Evolutionary conservation across 2,113 vertebrate genomes (phyloP).

Genomic region (Centropus bengalensis): DNA sequence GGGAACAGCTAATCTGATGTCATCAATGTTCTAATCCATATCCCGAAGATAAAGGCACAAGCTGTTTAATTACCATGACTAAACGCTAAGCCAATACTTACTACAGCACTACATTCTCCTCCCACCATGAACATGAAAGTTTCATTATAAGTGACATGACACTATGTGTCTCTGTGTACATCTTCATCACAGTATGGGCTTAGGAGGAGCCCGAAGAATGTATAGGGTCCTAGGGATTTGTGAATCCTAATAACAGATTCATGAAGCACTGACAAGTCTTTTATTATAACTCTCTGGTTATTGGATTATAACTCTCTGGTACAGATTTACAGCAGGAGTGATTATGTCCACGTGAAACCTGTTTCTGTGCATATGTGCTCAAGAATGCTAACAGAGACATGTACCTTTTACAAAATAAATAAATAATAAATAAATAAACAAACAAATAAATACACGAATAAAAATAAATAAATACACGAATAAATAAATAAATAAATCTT

Average conservation of each 20-base stretch:
- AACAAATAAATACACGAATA: too few relatives aligned
- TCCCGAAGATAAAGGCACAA: neutral
- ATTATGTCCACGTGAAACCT: neutral
- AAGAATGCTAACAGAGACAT: neutral
- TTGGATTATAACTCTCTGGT: neutral
- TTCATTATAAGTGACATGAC: neutral
- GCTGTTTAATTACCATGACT: neutral
- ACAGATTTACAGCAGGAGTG: neutral
- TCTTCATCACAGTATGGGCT: neutral
- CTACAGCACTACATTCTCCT: neutral
- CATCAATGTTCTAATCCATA: neutral
- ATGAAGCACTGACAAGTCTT: rapidly evolving
- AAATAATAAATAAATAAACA: too few relatives aligned
- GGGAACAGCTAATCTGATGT: neutral
- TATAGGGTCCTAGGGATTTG: neutral
- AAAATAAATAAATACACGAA: too few relatives aligned
- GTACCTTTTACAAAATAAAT: neutral
- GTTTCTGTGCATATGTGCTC: neutral
- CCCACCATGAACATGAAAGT: rapidly evolving
- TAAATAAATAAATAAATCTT: too few relatives aligned
- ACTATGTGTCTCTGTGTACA: neutral
- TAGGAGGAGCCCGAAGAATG: neutral
- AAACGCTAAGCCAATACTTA: neutral
- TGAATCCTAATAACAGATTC: neutral
- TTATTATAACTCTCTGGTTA: neutral